Base-by-base conservation (phyloP, 2,797 vertebrate species). In the Anolis apletophallus region DNA sequence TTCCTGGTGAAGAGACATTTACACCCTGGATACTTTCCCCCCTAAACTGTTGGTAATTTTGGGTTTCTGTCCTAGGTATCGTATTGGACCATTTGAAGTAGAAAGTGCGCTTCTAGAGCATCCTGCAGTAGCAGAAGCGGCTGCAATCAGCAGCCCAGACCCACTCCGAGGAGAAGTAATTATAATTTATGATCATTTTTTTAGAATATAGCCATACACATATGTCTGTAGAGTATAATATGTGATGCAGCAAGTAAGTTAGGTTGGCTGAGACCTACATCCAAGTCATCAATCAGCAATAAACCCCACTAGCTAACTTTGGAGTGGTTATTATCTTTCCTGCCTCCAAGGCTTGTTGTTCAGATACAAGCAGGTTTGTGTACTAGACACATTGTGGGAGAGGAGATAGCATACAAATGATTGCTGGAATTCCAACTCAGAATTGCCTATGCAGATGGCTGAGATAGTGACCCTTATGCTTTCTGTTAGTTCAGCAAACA, bases 81-180 rank as follows among this genome's bases (percentile, higher is more conserved):
- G 97, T 57, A 97, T 98, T 0, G 97, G 97, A 10, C 97, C 98
- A 0, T 97, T 97, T 81, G 97, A 98, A 89, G 96, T 98, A 12
- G 97, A 98, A 91, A 97, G 94, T 12, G 97, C 95, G 26, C 92
- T 98, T 80, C 95, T 97, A 1, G 97, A 98, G 69, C 98, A 98
- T 83, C 95, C 96, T 4, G 97, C 97, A 14, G 97, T 98, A 61
- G 95, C 94, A 14, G 98, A 98, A 93, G 94, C 97, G 4, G 98
- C 97, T 50, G 97, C 96, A 46, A 95, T 98, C 88, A 97, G 97
- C 96, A 98, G 97, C 87, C 97, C 97, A 2, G 97, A 98, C 86
- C 94, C 96, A 12, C 90, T 97, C 89, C 95, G 97, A 91, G 97
- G 97, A 93, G 97, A 98, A 97, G 97, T 98, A 95, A 94, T 0